A percentile compares a stretch with the other conserved stretches of the same genome.
Evolutionary conservation across 2,888 invertebrate genomes (phyloP).

Genomic region (Serripes groenlandicus): DNA sequence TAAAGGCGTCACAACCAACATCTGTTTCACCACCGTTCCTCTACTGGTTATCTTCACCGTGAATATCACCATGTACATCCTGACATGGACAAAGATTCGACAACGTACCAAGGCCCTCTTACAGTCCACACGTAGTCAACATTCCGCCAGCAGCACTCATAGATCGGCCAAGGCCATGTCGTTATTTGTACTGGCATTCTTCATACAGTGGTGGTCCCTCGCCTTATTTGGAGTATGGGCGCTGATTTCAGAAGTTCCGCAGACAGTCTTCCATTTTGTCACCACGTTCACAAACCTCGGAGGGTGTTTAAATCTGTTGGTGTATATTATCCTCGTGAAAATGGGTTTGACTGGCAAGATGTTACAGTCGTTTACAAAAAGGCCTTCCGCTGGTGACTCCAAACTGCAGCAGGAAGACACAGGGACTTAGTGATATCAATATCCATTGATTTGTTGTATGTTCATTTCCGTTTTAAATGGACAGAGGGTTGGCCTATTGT

Average conservation of each 20-base stretch:
- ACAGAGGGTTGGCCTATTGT: too few species aligned
- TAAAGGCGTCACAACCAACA: constrained; percentile 61
- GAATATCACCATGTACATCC: constrained; percentile 63
- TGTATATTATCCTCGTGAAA: constrained; percentile 29
- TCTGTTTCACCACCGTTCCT: constrained; percentile 65
- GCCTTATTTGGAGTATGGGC: constrained; percentile 65
- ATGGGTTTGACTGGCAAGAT: constrained; percentile 8
- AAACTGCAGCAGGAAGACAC: not conserved
- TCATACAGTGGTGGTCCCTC: constrained; percentile 71
- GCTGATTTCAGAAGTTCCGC: constrained; percentile 52
- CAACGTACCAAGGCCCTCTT: constrained; percentile 39
- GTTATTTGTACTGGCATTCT: constrained; percentile 65
- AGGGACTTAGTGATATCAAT: too few species aligned
- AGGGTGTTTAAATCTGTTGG: constrained; percentile 61
- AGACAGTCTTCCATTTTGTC: constrained; percentile 61
- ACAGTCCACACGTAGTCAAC: constrained; percentile 33
- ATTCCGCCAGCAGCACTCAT: constrained; percentile 54
- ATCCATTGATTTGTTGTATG: too few species aligned
- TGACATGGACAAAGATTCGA: constrained; percentile 66
- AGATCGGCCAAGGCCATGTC: constrained; percentile 70
- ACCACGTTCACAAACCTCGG: constrained; percentile 69
- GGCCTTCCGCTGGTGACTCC: not conserved
- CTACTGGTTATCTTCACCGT: constrained; percentile 53
- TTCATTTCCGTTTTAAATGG: too few species aligned
- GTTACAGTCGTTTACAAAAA: constrained; percentile 1